phyloP scores from a whole-genome alignment of 2,113 vertebrate species.

The Zosterops japonicus region DNA sequence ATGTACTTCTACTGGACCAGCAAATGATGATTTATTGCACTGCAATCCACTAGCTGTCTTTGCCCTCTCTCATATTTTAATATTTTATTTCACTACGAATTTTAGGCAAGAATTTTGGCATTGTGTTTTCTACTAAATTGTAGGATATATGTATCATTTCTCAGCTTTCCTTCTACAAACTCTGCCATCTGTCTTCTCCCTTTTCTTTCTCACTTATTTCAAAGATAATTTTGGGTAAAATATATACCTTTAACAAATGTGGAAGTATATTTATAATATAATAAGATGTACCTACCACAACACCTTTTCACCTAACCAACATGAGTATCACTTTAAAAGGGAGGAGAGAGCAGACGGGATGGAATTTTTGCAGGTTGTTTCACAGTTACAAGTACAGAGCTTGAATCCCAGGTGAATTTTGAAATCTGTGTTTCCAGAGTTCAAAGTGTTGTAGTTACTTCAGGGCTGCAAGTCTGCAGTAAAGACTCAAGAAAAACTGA shows the following conservation, averaged over 20 bases:
- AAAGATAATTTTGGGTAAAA: background rate
- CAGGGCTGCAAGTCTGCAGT: background rate
- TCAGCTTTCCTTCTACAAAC: conserved; percentile 53
- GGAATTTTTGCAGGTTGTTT: background rate
- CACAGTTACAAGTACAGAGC: background rate
- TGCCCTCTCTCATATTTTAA: conserved; percentile 3
- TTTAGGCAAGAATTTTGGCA: conserved; percentile 63
- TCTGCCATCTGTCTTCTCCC: conserved; percentile 42
- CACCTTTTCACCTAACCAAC: background rate
- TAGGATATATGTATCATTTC: conserved; percentile 44
- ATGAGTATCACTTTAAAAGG: background rate
- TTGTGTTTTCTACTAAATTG: conserved; percentile 22
- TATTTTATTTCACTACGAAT: conserved; percentile 9
- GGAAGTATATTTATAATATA: background rate
- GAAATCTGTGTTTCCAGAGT: background rate
- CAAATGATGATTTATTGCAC: conserved; percentile 62
- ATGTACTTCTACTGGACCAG: conserved; percentile 68
- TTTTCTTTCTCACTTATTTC: background rate
- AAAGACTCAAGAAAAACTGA: background rate
- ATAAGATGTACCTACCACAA: background rate
- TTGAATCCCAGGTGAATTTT: background rate
- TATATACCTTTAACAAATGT: background rate
- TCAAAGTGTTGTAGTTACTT: background rate
- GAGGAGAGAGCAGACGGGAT: background rate
- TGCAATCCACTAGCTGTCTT: conserved; percentile 28